A percentile compares a stretch with the other conserved stretches of the same genome.
These are phyloP conservation scores for Eriosoma lanigerum DNA, from an alignment of 1,140 invertebrate species.

Conservation along the genomic window DNA sequence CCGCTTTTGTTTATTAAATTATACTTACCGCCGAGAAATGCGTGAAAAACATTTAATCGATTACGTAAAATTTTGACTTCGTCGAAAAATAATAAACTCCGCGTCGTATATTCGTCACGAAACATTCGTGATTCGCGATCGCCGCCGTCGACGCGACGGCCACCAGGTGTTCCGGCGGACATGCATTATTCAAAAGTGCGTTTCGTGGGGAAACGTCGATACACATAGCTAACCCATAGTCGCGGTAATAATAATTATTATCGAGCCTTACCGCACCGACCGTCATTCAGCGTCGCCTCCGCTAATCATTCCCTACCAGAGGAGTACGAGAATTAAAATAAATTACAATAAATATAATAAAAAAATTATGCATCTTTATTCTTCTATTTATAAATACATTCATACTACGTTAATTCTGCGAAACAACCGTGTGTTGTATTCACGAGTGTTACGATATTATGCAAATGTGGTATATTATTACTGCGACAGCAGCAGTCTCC, in stretches of 20 bases:
- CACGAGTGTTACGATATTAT: background rate
- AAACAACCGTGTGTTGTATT: background rate
- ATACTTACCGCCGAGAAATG: too few relatives aligned
- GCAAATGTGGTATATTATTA: constrained; percentile 1
- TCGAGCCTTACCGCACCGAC: background rate
- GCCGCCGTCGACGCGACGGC: background rate
- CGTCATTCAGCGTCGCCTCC: too few relatives aligned
- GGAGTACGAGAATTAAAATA: constrained; percentile 36
- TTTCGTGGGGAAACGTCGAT: constrained; percentile 26
- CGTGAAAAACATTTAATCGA: too few relatives aligned
- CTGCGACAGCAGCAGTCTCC: background rate
- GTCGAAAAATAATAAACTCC: too few relatives aligned
- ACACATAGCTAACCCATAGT: background rate
- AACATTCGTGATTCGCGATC: background rate
- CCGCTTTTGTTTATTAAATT: too few relatives aligned
- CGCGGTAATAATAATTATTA: constrained; percentile 44
- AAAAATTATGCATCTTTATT: constrained; percentile 8
- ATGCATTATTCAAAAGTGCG: constrained; percentile 48
- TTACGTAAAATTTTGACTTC: too few relatives aligned
- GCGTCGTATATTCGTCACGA: constrained; percentile 4
- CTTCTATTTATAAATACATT: constrained; percentile 22
- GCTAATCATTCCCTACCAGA: too few relatives aligned
- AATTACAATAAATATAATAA: constrained; percentile 41
- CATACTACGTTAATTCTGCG: constrained; percentile 17
- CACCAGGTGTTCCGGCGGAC: constrained; percentile 44